Percentiles rank a stretch among this genome's conserved stretches.
Evolutionary conservation across 2,113 vertebrate genomes (phyloP).

Genomic region (Crocuta crocuta): DNA sequence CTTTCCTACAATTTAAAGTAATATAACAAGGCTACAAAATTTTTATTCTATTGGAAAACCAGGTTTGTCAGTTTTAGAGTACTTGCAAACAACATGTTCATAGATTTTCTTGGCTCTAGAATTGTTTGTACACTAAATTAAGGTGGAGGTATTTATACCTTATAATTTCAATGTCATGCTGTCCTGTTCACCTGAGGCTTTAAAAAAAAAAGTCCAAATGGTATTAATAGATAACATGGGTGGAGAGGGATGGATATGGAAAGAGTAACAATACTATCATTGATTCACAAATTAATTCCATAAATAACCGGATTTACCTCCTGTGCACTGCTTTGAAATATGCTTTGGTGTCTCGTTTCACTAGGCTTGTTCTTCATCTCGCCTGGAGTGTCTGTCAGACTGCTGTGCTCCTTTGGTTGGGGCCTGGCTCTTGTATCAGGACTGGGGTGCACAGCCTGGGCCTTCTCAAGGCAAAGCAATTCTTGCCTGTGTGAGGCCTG

Average conservation of each 20-base stretch:
- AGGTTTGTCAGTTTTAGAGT: background rate
- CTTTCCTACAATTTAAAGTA: slow-evolving; percentile 42
- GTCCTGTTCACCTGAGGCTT: slow-evolving; percentile 23
- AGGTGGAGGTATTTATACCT: slow-evolving; percentile 34
- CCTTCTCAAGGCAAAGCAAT: slow-evolving; percentile 73
- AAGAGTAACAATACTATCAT: slow-evolving; percentile 48
- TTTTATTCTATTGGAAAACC: background rate
- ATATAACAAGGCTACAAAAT: background rate
- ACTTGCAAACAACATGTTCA: background rate
- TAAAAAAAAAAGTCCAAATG: slow-evolving; percentile 10
- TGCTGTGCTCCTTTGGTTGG: slow-evolving; percentile 83
- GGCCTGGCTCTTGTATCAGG: slow-evolving; percentile 82
- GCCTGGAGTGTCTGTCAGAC: slow-evolving; percentile 75
- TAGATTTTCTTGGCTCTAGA: slow-evolving; percentile 40
- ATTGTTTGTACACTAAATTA: slow-evolving; percentile 41
- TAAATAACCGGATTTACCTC: background rate
- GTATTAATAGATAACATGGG: slow-evolving; percentile 16
- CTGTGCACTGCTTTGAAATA: accelerated
- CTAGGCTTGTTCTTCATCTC: background rate
- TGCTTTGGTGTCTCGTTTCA: background rate
- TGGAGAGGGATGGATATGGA: background rate
- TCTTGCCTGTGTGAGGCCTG: slow-evolving; percentile 70
- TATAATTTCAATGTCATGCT: slow-evolving; percentile 50
- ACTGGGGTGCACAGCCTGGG: slow-evolving; percentile 62
- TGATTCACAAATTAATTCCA: background rate